Conservation (phyloP, 2,113 vertebrate genomes). For the Charadrius vociferus region DNA sequence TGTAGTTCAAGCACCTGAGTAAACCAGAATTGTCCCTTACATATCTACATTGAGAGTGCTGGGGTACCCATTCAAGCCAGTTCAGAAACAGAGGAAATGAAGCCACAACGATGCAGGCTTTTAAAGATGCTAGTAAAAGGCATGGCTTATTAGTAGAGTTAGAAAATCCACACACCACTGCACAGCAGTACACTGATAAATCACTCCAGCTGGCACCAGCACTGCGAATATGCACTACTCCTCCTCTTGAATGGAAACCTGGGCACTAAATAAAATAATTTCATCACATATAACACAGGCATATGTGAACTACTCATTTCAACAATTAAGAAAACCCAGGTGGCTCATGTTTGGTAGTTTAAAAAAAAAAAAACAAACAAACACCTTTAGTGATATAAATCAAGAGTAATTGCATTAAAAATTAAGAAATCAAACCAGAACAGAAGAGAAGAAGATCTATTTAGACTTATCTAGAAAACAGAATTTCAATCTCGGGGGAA, state of each 20-base stretch:
- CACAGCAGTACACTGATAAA: background rate
- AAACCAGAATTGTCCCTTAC: background rate
- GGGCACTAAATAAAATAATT: constrained; percentile 7
- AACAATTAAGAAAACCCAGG: constrained; percentile 37
- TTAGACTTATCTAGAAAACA: background rate
- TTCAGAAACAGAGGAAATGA: background rate
- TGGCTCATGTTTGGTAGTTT: constrained; percentile 15
- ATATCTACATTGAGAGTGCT: background rate
- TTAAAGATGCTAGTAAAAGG: background rate
- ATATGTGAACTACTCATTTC: constrained; percentile 13
- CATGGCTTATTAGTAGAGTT: background rate
- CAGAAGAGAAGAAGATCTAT: background rate
- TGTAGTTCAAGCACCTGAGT: background rate
- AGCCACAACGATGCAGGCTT: background rate
- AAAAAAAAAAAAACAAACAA: constrained; percentile 6
- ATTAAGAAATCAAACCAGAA: constrained; percentile 25
- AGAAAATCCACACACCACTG: background rate
- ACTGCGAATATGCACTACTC: background rate
- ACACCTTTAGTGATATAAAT: constrained; percentile 37
- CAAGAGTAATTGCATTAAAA: constrained; percentile 54
- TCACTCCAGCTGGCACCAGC: background rate
- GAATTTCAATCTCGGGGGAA: background rate
- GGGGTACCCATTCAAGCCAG: fast-evolving
- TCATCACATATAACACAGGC: background rate
- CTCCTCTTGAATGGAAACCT: background rate